These are phyloP conservation scores for Diachasma alloeum DNA, from an alignment of 1,140 invertebrate species.

Conservation along the genomic window DNA sequence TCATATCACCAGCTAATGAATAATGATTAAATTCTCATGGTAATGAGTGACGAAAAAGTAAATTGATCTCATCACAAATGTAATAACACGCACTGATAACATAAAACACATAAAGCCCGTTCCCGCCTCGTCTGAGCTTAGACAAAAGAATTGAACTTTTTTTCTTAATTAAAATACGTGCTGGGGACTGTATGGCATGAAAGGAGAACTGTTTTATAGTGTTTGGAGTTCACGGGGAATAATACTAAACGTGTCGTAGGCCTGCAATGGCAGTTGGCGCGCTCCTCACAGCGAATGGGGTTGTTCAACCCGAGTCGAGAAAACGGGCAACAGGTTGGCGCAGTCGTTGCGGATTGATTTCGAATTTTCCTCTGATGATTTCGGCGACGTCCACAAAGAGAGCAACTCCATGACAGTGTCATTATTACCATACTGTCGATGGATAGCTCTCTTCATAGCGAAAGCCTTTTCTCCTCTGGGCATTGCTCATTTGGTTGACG, in stretches of 20 bases:
- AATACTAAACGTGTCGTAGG: background rate
- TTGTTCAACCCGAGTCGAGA: background rate
- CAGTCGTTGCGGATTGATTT: background rate
- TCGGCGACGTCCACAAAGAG: conserved; percentile 71
- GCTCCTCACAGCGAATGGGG: background rate
- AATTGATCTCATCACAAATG: background rate
- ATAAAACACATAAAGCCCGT: background rate
- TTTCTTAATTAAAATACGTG: background rate
- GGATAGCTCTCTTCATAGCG: conserved; percentile 75
- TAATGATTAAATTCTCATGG: background rate
- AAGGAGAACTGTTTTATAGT: conserved; percentile 13
- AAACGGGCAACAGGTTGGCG: background rate
- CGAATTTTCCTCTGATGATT: conserved; percentile 39
- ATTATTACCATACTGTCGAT: conserved; percentile 72
- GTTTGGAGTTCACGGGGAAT: conserved; percentile 21
- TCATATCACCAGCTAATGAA: too few relatives aligned
- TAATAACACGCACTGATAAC: background rate
- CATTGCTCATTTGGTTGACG: background rate
- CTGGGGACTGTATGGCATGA: background rate
- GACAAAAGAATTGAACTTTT: background rate
- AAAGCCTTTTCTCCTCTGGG: conserved; percentile 49
- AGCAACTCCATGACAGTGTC: conserved; percentile 75
- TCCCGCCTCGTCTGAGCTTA: background rate
- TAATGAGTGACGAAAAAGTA: background rate
- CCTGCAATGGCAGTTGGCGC: background rate